Base-by-base conservation (phyloP, 2,797 vertebrate species). In the Aeoliscus strigatus region DNA sequence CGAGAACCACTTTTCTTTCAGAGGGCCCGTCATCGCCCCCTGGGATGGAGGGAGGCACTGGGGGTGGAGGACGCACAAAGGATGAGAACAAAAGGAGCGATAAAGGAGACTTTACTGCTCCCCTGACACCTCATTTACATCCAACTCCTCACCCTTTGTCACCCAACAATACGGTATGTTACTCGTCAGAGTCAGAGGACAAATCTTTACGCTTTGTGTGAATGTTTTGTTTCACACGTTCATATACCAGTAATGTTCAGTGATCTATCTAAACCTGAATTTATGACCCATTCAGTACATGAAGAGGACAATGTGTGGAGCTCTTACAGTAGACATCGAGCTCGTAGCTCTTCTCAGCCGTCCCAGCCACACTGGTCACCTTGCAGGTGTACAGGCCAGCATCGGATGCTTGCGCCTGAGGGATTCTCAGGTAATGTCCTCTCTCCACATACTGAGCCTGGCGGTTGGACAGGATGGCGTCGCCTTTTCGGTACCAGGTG, bases 1-100 rank as follows among this genome's bases (percentile, higher is more conserved):
- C 86, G 51, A 90, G 66, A 18, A 92, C 70, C 30, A 97, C 93
- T 61, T 92, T 93, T 59, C 72, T 90, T 69, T 73, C 89, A 34
- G 84, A 80, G 18, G 85, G 80, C 5, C 44, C 77, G 4, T 87
- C 80, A 26, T 75, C 73, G 50, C 75, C 56, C 0, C 92, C 92
- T 57, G 86, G 72, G 10, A 99, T 93, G 60, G 89, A 65, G 1
- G 96, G 96, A 71, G 96, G 94, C 71, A 97, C 96, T 99, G 73
- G 0, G 4, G 15, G 3, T 11, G 42, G 2, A 12, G 15, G 7
- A 29, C 1, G 10, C 3, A 12, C 29, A 24, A 14, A 39, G 3
- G 4, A 34, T 28, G 4, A 38, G 27, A 40, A 32, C 5, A 39
- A 38, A 43, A 37, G 6, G 3, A 18, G 4, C 8, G n/a, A 27